phyloP scores from a whole-genome alignment of 2,113 vertebrate genomes.

The Casuarius casuarius region DNA sequence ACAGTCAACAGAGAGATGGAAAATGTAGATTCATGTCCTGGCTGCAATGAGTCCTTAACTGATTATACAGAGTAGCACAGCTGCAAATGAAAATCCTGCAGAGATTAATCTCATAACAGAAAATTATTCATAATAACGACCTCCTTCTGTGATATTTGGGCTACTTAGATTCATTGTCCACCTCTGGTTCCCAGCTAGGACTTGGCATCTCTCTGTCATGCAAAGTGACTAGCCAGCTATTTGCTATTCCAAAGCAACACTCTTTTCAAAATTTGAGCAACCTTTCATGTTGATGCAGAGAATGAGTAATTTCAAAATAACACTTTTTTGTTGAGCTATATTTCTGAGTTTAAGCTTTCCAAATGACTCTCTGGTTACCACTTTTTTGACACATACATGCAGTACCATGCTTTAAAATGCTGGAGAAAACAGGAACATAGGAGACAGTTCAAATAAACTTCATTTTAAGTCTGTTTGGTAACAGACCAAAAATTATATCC shows the following conservation, averaged over 20 bases:
- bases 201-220: neutral
- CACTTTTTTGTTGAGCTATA: neutral
- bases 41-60: neutral
- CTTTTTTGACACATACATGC: neutral
- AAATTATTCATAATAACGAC: neutral
- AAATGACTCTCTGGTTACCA: neutral
- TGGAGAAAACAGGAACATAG: neutral
- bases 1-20: neutral
- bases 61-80: neutral
- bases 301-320: neutral
- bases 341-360: neutral
- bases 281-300: neutral
- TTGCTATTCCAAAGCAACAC: neutral
- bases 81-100: neutral
- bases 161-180: neutral
- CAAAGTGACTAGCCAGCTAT: neutral
- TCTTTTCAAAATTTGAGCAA: neutral
- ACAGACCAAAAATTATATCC: neutral
- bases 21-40: neutral
- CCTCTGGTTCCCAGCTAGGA: neutral
- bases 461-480: neutral
- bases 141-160: neutral
- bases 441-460: neutral
- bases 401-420: rapidly evolving
- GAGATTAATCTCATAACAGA: neutral